Conservation (phyloP, 2,113 vertebrate species). For the Carassius gibelio region DNA sequence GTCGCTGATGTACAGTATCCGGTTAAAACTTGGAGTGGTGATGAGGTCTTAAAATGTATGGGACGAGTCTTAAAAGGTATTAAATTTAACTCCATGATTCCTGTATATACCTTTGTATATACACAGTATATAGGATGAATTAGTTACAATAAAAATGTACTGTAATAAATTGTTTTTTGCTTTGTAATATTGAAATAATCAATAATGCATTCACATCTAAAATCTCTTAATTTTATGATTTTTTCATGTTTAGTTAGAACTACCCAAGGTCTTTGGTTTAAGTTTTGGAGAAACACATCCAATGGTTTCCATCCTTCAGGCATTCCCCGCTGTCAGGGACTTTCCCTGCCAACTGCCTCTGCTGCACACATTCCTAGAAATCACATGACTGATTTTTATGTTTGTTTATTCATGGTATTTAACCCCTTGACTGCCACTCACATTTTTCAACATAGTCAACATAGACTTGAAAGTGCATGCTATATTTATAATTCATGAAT, state of each 20-base stretch:
- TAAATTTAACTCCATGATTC: too few relatives aligned
- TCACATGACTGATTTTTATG: not conserved
- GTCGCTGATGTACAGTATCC: too few relatives aligned
- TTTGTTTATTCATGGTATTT: not conserved
- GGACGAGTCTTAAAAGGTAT: too few relatives aligned
- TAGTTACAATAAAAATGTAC: not conserved
- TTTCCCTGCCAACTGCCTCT: constrained; percentile 7
- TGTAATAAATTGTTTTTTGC: not conserved
- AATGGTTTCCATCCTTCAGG: not conserved
- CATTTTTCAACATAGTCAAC: too few relatives aligned
- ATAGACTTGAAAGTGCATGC: too few relatives aligned
- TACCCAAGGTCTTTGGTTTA: not conserved
- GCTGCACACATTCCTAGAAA: constrained; percentile 4
- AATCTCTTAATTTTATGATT: not conserved
- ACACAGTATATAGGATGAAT: not conserved
- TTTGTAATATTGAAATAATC: not conserved
- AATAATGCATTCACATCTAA: not conserved
- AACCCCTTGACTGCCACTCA: too few relatives aligned
- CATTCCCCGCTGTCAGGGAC: not conserved
- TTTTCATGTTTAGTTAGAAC: not conserved
- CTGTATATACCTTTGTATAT: too few relatives aligned
- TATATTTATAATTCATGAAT: too few relatives aligned
- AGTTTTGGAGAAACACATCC: not conserved
- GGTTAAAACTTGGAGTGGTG: too few relatives aligned
- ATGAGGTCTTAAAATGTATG: too few relatives aligned